Evolutionary conservation across 2,113 vertebrate genomes (phyloP), one percentile per base, ranked within the genome.

Genomic region (Hyperopisus bebe): DNA sequence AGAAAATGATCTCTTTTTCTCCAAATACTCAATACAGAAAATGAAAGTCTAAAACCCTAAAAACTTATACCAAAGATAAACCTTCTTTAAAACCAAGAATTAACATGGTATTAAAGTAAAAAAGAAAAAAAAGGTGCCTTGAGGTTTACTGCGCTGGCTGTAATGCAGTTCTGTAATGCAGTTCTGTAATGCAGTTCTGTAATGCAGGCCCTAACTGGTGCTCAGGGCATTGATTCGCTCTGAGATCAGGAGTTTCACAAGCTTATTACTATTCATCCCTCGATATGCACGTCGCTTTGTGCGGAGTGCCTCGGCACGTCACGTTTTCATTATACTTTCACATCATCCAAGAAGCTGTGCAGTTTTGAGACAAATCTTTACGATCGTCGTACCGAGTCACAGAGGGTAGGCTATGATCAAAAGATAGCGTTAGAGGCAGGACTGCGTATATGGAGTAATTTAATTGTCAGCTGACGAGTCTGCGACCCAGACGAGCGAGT

Each of bases 271-370:
- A 55, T 55, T 87, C 85, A 19, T 11, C 50, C 85, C 50, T 53
- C 1, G 17, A 39, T 55, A 87, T 55, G 85, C 50, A 87, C 50
- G n/a, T 55, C 85, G 31, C 10, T 53, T 21, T 51, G 50, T 17
- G 53, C 85, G 17, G 15, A 21, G 50, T 15, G 48, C 31, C 85
- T 24, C 87, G 48, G 35, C 11, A 5, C 39, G 35, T 85, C 55
- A 84, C 51, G 77, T 82, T 55, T 85, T 53, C 77, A 83, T 89
- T 44, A 62, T 11, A 89, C 9, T 85, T 85, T 31, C 80, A 85
- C 89, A 47, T 84, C 35, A 85, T 51, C 80, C 50, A n/a, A 17
- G 39, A 84, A 42, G 39, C 88, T 44, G 44, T 58, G 88, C 21
- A 39, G 74, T 17, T 88, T 17, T 31, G 58, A 58, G 21, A 53